Evolutionary conservation across 2,888 invertebrate species (phyloP).

Genomic region (Oegoconia quadripuncta): DNA sequence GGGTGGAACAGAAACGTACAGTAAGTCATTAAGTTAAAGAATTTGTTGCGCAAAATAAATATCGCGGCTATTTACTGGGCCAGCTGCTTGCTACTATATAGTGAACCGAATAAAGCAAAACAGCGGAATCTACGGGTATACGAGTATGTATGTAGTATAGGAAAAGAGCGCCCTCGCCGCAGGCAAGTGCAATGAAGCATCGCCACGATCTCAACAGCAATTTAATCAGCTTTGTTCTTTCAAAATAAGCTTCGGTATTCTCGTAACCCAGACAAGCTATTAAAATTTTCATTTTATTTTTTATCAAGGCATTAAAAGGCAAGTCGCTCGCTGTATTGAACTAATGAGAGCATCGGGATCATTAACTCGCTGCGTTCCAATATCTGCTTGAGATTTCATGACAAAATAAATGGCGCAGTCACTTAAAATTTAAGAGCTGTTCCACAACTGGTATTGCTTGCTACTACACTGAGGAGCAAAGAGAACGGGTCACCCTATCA

Average conservation of each 20-base stretch:
- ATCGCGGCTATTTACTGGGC: background rate
- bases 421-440: too few species aligned
- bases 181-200: conserved; percentile 41
- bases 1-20: too few species aligned
- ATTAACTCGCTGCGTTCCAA: background rate
- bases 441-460: too few species aligned
- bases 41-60: background rate
- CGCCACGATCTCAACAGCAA: conserved; percentile 46
- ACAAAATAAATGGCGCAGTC: too few species aligned
- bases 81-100: background rate
- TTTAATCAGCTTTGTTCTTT: conserved; percentile 61
- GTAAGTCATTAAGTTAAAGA: too few species aligned
- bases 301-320: background rate
- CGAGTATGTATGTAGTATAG: conserved; percentile 26
- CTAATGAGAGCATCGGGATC: conserved; percentile 5
- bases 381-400: too few species aligned
- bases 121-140: too few species aligned
- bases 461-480: too few species aligned
- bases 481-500: too few species aligned
- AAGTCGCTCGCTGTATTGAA: background rate
- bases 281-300: conserved; percentile 31
- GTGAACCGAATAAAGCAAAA: too few species aligned
- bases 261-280: conserved; percentile 35
- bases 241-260: conserved; percentile 47
- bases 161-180: conserved; percentile 29